Conservation (phyloP, 2,888 invertebrate species). For the Lobophora halterata region DNA sequence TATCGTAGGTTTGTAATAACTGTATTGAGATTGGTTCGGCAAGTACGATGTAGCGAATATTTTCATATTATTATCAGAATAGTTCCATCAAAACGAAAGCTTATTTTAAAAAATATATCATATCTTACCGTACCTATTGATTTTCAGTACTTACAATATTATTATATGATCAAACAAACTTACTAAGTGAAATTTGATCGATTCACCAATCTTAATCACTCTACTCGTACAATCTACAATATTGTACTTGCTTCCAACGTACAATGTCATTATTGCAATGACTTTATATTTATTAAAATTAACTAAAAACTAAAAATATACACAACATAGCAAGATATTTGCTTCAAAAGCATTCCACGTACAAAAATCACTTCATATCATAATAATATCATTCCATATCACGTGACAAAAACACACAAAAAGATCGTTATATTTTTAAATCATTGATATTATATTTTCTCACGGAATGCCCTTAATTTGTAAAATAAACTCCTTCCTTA, state of each 20-base stretch:
- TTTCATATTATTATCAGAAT: not conserved
- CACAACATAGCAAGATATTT: slow-evolving; percentile 22
- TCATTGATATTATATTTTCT: slow-evolving; percentile 34
- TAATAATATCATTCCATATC: slow-evolving; percentile 56
- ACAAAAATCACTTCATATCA: slow-evolving; percentile 73
- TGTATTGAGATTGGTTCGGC: slow-evolving; percentile 20
- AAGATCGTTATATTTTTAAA: slow-evolving; percentile 72
- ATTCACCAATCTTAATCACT: too few species aligned
- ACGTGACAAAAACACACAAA: too few species aligned
- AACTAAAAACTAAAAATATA: slow-evolving; percentile 7
- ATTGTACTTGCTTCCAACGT: too few species aligned
- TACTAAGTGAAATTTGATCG: too few species aligned
- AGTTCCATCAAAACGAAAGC: too few species aligned
- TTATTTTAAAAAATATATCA: too few species aligned
- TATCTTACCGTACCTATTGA: too few species aligned
- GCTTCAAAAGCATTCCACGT: slow-evolving; percentile 49
- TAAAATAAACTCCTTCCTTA: not conserved
- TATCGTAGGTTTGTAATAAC: slow-evolving; percentile 42
- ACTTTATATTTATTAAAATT: too few species aligned
- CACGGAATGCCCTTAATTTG: not conserved
- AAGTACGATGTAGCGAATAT: slow-evolving; percentile 6
- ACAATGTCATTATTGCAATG: too few species aligned
- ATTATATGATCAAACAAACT: too few species aligned
- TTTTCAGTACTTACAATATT: too few species aligned
- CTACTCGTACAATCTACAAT: too few species aligned